These are phyloP conservation scores for Uria lomvia DNA, from an alignment of 2,113 vertebrate species.

Conservation along the genomic window DNA sequence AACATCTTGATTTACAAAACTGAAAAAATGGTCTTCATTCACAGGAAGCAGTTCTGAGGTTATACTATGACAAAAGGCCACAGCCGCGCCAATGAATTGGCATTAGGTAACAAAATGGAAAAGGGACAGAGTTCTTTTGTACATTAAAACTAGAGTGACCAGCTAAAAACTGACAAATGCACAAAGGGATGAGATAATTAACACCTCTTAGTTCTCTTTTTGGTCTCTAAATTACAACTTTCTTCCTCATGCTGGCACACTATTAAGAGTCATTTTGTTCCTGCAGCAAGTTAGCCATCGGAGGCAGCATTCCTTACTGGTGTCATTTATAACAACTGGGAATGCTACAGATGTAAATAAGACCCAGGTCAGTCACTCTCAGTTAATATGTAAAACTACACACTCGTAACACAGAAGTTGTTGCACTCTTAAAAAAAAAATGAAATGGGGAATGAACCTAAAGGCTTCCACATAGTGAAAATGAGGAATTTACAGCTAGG, in stretches of 20 bases:
- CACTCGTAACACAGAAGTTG: not conserved
- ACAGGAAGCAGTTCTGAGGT: not conserved
- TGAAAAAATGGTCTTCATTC: not conserved
- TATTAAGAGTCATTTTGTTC: slow-evolving; percentile 29
- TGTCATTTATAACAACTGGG: not conserved
- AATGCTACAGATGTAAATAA: not conserved
- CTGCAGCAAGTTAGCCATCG: not conserved
- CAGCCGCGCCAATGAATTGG: not conserved
- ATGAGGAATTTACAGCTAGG: not conserved
- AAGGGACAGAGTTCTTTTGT: not conserved
- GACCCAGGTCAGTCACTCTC: not conserved
- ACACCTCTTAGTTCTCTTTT: slow-evolving; percentile 7
- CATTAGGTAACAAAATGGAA: not conserved
- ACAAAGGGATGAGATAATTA: slow-evolving; percentile 50
- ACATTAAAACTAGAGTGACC: not conserved
- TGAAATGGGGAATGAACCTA: not conserved
- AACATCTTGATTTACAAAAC: not conserved
- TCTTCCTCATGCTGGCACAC: not conserved
- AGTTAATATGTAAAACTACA: not conserved
- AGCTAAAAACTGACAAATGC: slow-evolving; percentile 7
- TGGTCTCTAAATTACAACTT: slow-evolving; percentile 46
- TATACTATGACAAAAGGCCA: not conserved
- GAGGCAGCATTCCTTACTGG: not conserved
- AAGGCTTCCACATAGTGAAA: not conserved
- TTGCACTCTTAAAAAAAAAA: not conserved